Percentiles rank a stretch among this genome's conserved stretches.
Evolutionary conservation across 1,140 invertebrate genomes (phyloP).

Genomic region (Manduca sexta): DNA sequence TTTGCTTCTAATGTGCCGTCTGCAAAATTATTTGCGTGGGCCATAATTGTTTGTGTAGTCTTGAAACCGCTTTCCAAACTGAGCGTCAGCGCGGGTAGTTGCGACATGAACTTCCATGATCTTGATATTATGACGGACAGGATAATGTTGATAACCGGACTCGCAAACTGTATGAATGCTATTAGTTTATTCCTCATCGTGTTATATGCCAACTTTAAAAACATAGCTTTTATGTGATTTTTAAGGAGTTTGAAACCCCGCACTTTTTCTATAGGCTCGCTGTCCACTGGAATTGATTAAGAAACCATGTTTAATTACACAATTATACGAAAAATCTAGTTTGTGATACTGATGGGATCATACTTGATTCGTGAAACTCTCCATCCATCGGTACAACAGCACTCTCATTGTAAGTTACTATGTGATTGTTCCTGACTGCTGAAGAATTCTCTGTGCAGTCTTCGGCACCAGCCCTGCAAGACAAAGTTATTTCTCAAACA

Average conservation of each 20-base stretch:
- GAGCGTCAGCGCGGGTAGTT: conserved; percentile 61
- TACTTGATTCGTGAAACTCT: no score
- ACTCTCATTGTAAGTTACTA: conserved; percentile 19
- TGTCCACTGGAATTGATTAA: conserved; percentile 33
- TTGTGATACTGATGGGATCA: no score
- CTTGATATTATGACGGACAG: conserved; percentile 74
- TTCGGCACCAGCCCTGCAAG: conserved; percentile 67
- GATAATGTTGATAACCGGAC: conserved; percentile 76
- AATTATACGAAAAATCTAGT: no score
- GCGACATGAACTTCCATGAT: conserved; percentile 58
- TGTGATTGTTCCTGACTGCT: conserved; percentile 26
- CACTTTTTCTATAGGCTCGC: conserved; percentile 52
- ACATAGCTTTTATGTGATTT: conserved; percentile 78
- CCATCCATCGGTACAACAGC: conserved; percentile 31
- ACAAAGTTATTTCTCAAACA: conserved; percentile 5
- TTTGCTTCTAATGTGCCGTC: conserved; percentile 38
- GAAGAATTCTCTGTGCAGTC: conserved; percentile 24
- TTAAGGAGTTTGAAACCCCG: conserved; percentile 54
- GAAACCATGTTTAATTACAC: background rate
- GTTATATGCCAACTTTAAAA: conserved; percentile 76
- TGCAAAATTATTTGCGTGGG: conserved; percentile 27
- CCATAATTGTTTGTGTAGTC: conserved; percentile 49
- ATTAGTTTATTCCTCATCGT: conserved; percentile 74
- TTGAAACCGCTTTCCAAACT: conserved; percentile 53
- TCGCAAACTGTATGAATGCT: conserved; percentile 73